Evolutionary conservation across 2,888 invertebrate species (phyloP).

Genomic region (Ormyrus rosae): DNA sequence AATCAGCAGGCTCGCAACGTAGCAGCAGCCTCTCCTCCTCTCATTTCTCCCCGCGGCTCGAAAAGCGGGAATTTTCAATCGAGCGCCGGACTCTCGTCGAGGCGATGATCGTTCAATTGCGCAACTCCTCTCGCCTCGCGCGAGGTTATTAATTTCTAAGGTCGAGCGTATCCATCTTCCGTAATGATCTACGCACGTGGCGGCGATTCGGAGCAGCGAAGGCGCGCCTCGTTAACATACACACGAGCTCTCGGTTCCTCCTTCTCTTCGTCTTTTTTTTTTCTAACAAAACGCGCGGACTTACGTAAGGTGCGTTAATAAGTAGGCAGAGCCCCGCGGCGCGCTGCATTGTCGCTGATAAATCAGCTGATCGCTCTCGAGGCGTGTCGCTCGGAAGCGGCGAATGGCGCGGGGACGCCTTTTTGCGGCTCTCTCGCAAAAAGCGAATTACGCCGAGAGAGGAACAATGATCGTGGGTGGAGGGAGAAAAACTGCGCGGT

Average conservation of each 20-base stretch:
- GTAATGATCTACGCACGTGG: constrained; percentile 8
- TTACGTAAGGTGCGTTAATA: constrained; percentile 27
- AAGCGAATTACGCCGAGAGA: no score
- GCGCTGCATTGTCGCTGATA: no score
- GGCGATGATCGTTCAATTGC: constrained; percentile 34
- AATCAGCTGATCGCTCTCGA: no score
- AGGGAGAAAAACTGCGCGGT: no score
- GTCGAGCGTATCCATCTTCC: constrained; percentile 35
- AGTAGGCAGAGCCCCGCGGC: background rate
- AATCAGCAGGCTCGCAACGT: no score
- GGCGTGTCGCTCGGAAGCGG: background rate
- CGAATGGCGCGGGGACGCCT: background rate
- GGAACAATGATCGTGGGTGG: no score
- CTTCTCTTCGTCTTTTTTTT: background rate
- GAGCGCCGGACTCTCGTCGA: background rate
- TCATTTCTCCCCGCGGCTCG: background rate
- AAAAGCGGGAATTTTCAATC: background rate
- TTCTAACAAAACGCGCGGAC: background rate
- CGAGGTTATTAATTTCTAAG: constrained; percentile 39
- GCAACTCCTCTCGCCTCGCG: background rate
- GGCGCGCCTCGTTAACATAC: constrained; percentile 20
- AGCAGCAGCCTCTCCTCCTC: no score
- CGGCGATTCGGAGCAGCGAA: background rate
- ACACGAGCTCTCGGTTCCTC: background rate
- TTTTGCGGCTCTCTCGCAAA: no score